Evolutionary conservation across 2,888 invertebrate genomes (phyloP).

Genomic region (Cistogaster globosa): DNA sequence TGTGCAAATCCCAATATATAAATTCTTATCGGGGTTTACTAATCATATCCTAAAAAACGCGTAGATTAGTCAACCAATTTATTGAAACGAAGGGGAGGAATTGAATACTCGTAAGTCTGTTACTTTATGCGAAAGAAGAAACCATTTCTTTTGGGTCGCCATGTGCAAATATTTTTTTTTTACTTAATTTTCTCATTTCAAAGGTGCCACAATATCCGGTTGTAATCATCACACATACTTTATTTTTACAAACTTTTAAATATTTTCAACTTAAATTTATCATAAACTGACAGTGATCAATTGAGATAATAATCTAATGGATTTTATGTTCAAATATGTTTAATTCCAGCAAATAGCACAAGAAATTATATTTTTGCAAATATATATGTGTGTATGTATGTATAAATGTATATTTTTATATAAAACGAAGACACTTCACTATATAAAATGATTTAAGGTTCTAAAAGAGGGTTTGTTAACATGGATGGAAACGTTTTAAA

Average conservation of each 20-base stretch:
- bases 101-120: no score
- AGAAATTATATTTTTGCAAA: conserved; percentile 14
- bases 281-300: conserved; percentile 34
- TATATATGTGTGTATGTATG: not conserved
- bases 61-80: no score
- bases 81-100: no score
- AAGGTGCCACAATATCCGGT: conserved; percentile 12
- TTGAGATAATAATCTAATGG: conserved; percentile 49
- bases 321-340: conserved; percentile 40
- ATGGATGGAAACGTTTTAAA: conserved; percentile 23
- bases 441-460: conserved; percentile 40
- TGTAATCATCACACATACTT: not conserved
- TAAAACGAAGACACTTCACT: not conserved
- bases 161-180: not conserved
- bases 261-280: not conserved
- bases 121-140: no score
- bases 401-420: not conserved
- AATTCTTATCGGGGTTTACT: no score
- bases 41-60: no score
- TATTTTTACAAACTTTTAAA: not conserved
- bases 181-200: not conserved
- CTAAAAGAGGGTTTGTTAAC: conserved; percentile 43
- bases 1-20: no score
- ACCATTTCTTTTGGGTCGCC: no score
- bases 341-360: not conserved